These are phyloP conservation scores for Miichthys miiuy DNA, from an alignment of 2,797 vertebrate species.

Conservation along the genomic window DNA sequence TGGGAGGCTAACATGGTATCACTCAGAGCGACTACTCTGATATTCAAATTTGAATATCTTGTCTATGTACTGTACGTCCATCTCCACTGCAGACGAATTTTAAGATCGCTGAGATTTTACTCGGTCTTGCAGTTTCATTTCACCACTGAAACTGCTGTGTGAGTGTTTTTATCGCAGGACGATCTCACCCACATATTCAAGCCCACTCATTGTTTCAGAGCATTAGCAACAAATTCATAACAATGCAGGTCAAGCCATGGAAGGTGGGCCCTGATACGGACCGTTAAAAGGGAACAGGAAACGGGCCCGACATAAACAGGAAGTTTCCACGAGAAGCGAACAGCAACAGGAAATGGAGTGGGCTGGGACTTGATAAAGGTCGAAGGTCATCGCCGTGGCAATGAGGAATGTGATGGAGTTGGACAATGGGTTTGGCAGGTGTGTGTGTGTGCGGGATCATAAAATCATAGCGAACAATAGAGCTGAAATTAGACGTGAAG, in stretches of 20 bases:
- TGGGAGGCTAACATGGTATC: no score
- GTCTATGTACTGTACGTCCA: no score
- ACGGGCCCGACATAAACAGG: constrained; percentile 86
- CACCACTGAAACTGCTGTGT: background rate
- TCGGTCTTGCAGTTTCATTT: background rate
- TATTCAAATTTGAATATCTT: background rate
- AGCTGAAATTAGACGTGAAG: constrained; percentile 56
- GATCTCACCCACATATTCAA: constrained; percentile 44
- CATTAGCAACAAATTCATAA: constrained; percentile 64
- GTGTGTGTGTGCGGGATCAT: constrained; percentile 76
- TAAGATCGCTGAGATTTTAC: background rate
- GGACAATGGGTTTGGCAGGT: constrained; percentile 86
- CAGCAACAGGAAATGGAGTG: constrained; percentile 86
- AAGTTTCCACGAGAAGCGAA: constrained; percentile 84
- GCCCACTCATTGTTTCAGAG: constrained; percentile 65
- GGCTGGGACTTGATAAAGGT: constrained; percentile 78
- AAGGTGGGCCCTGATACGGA: constrained; percentile 69
- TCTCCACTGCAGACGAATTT: constrained; percentile 7
- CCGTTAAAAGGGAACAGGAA: constrained; percentile 82
- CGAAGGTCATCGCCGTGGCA: constrained; percentile 72
- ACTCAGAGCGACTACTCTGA: no score
- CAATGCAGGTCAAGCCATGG: constrained; percentile 65
- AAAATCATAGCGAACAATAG: constrained; percentile 57
- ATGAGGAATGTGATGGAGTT: constrained; percentile 77
- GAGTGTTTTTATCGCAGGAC: constrained; percentile 32